These are phyloP conservation scores for Wiebesia pumilae DNA, from an alignment of 1,140 invertebrate species.

Conservation along the genomic window DNA sequence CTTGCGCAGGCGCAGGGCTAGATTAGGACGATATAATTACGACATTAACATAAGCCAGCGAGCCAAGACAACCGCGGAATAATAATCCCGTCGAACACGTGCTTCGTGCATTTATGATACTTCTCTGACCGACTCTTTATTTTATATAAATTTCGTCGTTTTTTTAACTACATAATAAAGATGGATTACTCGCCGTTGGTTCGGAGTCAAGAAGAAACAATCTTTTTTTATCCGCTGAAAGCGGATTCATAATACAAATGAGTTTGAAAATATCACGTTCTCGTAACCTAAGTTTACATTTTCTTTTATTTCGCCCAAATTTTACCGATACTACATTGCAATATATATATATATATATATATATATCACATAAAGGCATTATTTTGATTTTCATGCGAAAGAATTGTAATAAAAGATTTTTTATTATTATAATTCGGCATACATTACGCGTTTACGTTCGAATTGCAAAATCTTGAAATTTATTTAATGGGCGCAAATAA, in stretches of 20 bases:
- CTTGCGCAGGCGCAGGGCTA: slow-evolving; percentile 62
- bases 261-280: too few relatives aligned
- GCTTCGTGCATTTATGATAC: slow-evolving; percentile 57
- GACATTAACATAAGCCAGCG: slow-evolving; percentile 76
- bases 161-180: not conserved
- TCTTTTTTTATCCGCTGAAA: too few relatives aligned
- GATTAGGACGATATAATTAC: slow-evolving; percentile 76
- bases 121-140: slow-evolving; percentile 38
- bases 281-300: too few relatives aligned
- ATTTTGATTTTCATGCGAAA: too few relatives aligned
- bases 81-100: slow-evolving; percentile 73
- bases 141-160: slow-evolving; percentile 31
- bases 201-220: not conserved
- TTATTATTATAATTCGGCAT: not conserved
- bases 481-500: slow-evolving; percentile 42
- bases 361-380: too few relatives aligned
- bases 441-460: not conserved
- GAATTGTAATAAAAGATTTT: too few relatives aligned
- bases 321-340: too few relatives aligned
- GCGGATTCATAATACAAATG: too few relatives aligned
- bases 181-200: not conserved
- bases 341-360: too few relatives aligned
- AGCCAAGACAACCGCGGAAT: slow-evolving; percentile 70
- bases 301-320: too few relatives aligned
- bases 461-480: slow-evolving; percentile 29